Base-by-base conservation (phyloP, 2,113 vertebrate species). In the Bufo gargarizans region DNA sequence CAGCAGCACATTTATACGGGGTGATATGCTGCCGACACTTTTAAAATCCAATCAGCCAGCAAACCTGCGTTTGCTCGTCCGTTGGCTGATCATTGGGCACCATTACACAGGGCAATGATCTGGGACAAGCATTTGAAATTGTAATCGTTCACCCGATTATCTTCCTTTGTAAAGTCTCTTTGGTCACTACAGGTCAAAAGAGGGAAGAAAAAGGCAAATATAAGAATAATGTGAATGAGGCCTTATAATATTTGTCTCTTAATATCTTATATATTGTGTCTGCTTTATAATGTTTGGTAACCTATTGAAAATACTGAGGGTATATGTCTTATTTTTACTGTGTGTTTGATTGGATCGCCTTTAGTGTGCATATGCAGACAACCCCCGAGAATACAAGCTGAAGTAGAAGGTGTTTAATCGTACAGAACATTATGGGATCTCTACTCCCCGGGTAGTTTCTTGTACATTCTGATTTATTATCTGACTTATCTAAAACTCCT, bases 401-500 rank as follows among this genome's bases (percentile, higher is more conserved):
- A 71, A 43, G 4, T 69, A 22, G 20, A 9, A 72, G 1, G 5
- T 12, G 71, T 17, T 71, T 47, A 17, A 1, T 72, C 45, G 71
- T 17, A 72, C 33, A 72, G 14, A 72, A 47, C 17, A 14, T 72
- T 45, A 71, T 13, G 3, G 17, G 71, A 14, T 33, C 33, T 43
- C 4, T 45, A 47, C 12, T 72, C 43, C 71, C 71, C 13, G 12
- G 71, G 14, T 72, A 72, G 3, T 45, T 72, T 47, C 1, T 43
- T 72, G 71, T 45, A 72, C 71, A 72, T 14, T 45, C 43, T 72
- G 14, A 72, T 72, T 72, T 72, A 71, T 71, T 71, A 71, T 22
- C 22, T 71, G 67, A 13, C 22, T 71, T 71, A 33, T 13, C 6
- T 19, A 63, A 71, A 19, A 71, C 13, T 71, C 6, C 11, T 71